A percentile compares a stretch with the other conserved stretches of the same genome.
Conservation (phyloP, 2,113 vertebrate species). For the Struthio camelus region DNA sequence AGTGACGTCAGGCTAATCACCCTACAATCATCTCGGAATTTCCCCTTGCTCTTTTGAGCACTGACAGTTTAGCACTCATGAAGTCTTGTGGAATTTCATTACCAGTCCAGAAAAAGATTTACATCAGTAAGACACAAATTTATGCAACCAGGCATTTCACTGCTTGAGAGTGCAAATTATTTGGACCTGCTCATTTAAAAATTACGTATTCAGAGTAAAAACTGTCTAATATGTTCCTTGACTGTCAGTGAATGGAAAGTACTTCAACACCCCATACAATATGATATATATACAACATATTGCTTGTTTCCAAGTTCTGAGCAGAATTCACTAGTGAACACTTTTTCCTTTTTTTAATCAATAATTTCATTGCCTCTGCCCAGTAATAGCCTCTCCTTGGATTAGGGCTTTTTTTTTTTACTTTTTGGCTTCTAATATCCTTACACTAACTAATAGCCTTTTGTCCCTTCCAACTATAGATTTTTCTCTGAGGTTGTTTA, state of each 20-base stretch:
- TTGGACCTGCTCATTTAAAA: not conserved
- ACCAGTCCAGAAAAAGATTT: not conserved
- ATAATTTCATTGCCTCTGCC: not conserved
- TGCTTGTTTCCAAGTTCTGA: not conserved
- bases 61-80: not conserved
- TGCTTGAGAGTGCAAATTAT: not conserved
- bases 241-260: not conserved
- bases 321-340: not conserved
- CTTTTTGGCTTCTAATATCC: not conserved
- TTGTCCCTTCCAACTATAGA: not conserved
- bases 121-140: not conserved
- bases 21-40: slow-evolving; percentile 50
- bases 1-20: slow-evolving; percentile 51
- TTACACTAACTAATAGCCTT: not conserved
- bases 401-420: not conserved
- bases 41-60: slow-evolving; percentile 27
- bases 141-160: not conserved
- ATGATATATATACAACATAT: not conserved
- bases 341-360: not conserved
- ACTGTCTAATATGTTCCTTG: not conserved
- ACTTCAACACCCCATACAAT: not conserved
- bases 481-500: not conserved
- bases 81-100: not conserved
- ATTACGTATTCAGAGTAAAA: not conserved
- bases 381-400: not conserved